Conservation (phyloP, 2,113 vertebrate genomes). For the Neopipo cinnamomea region DNA sequence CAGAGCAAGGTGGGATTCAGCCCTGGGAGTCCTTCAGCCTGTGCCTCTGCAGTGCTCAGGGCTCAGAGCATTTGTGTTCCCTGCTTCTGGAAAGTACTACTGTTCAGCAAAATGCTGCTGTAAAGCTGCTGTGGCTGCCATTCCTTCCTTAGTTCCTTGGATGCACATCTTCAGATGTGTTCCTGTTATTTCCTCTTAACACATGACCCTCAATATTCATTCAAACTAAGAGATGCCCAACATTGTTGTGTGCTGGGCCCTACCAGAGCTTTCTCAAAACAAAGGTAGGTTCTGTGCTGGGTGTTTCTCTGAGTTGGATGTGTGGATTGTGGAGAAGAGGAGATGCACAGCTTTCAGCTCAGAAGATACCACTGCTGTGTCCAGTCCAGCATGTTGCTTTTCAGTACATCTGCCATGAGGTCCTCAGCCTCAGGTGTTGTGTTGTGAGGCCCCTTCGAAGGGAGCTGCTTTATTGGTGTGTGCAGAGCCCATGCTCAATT, state of each 20-base stretch:
- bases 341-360: neutral
- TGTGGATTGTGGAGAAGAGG: neutral
- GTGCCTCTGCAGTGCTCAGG: accelerated
- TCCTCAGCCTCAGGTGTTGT: neutral
- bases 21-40: neutral
- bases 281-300: neutral
- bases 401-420: accelerated
- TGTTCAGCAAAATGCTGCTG: neutral
- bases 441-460: neutral
- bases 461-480: accelerated
- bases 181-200: neutral
- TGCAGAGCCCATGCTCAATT: neutral
- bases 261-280: neutral
- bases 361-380: neutral
- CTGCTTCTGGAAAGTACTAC: neutral
- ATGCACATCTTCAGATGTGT: neutral
- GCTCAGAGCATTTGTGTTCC: accelerated
- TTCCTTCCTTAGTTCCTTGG: neutral
- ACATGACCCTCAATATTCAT: accelerated
- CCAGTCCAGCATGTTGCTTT: neutral
- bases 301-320: neutral
- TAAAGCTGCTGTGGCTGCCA: accelerated
- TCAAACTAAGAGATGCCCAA: accelerated
- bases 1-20: neutral
- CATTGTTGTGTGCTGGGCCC: accelerated